These are phyloP conservation scores for Ophion ventricosus DNA, from an alignment of 2,888 invertebrate genomes.

Conservation along the genomic window DNA sequence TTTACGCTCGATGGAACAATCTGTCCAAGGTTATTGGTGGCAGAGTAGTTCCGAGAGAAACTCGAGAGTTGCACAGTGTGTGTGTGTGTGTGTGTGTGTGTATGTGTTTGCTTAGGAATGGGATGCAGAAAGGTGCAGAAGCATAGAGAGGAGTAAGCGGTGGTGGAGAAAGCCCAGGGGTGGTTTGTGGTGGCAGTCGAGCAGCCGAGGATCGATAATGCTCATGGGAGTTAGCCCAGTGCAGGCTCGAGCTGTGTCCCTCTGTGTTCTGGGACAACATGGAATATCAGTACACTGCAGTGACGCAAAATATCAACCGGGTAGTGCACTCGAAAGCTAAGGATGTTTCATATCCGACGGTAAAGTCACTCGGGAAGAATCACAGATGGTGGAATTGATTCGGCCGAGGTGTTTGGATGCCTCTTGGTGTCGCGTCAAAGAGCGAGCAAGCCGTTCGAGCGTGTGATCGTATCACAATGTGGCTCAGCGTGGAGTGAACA, in stretches of 20 bases:
- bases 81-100: too few species aligned
- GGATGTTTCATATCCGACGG: not conserved
- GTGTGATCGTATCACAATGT: conserved; percentile 48
- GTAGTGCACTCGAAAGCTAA: not conserved
- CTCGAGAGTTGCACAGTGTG: not conserved
- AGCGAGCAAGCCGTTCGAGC: conserved; percentile 4
- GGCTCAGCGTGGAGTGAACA: conserved; percentile 39
- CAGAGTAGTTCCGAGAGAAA: not conserved
- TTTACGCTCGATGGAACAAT: not conserved
- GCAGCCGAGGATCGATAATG: conserved; percentile 64
- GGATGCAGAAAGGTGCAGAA: conserved; percentile 47
- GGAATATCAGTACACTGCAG: conserved; percentile 6
- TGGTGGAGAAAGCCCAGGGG: conserved; percentile 50
- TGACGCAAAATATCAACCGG: not conserved
- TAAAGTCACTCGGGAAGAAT: conserved; percentile 4
- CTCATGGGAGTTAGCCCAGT: conserved; percentile 61
- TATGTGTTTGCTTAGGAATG: conserved; percentile 39
- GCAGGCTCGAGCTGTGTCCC: conserved; percentile 49
- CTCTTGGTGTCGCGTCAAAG: not conserved
- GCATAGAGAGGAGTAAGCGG: conserved; percentile 23
- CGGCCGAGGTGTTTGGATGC: not conserved
- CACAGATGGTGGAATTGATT: conserved; percentile 24
- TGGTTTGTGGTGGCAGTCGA: conserved; percentile 58
- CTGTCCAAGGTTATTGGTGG: not conserved
- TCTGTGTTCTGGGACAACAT: conserved; percentile 53